Conservation (phyloP, 2,888 invertebrate species). For the Acrocyrtus sp. region DNA sequence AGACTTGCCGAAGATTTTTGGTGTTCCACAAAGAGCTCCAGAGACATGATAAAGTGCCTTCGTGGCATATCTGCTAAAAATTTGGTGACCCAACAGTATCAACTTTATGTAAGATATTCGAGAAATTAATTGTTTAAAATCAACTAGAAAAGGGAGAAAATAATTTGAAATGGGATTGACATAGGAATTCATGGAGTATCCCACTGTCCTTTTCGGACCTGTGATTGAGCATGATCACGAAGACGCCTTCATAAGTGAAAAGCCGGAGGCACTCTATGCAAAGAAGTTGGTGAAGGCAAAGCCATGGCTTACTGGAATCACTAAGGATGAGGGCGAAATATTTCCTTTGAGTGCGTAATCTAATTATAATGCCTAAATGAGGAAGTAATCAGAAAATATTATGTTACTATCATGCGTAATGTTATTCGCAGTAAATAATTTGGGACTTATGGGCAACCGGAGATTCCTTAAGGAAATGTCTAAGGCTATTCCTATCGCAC, state of each 20-base stretch:
- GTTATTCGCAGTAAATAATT: slow-evolving; percentile 39
- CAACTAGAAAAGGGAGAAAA: no score
- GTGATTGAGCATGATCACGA: slow-evolving; percentile 51
- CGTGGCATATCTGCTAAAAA: slow-evolving; percentile 48
- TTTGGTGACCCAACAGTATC: slow-evolving; percentile 54
- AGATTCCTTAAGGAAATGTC: slow-evolving; percentile 44
- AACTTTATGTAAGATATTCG: slow-evolving; percentile 46
- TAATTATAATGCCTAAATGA: not conserved
- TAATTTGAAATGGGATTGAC: not conserved
- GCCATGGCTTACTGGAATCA: slow-evolving; percentile 57
- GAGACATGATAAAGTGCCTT: slow-evolving; percentile 49
- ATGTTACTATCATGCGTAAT: not conserved
- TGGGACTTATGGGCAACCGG: slow-evolving; percentile 44
- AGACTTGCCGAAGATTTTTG: slow-evolving; percentile 51
- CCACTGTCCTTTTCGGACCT: slow-evolving; percentile 57
- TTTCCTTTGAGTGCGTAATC: slow-evolving; percentile 49
- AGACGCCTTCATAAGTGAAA: slow-evolving; percentile 51
- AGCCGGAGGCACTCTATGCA: slow-evolving; percentile 43
- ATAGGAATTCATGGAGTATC: slow-evolving; percentile 58
- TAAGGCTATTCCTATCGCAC: slow-evolving; percentile 39
- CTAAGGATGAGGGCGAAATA: slow-evolving; percentile 56
- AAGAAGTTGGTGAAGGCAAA: slow-evolving; percentile 45
- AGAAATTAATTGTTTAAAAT: no score
- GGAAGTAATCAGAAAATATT: slow-evolving; percentile 5
- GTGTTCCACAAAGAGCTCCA: slow-evolving; percentile 45